A percentile compares a stretch with the other conserved stretches of the same genome.
Evolutionary conservation across 2,888 invertebrate species (phyloP).

Genomic region (Tethea ocularis): DNA sequence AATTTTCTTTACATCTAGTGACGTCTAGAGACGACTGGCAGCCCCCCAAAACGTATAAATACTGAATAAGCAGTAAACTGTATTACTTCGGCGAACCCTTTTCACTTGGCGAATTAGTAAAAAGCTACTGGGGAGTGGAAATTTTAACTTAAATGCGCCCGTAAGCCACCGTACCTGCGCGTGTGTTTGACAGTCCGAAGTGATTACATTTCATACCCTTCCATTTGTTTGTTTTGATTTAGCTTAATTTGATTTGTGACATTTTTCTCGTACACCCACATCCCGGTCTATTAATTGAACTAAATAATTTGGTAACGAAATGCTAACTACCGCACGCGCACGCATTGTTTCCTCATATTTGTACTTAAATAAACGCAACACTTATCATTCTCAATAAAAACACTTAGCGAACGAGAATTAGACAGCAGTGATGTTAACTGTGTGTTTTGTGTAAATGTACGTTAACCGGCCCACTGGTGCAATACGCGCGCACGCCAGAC

Average conservation of each 20-base stretch:
- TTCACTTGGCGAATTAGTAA: conserved; percentile 84
- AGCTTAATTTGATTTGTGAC: conserved; percentile 79
- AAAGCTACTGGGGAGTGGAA: conserved; percentile 83
- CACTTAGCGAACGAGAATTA: conserved; percentile 58
- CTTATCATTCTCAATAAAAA: conserved; percentile 52
- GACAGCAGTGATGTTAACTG: conserved; percentile 53
- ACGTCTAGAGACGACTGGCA: conserved; percentile 68
- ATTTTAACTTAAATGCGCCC: conserved; percentile 82
- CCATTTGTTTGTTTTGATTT: conserved; percentile 80
- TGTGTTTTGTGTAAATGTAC: conserved; percentile 42
- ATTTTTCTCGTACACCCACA: conserved; percentile 51
- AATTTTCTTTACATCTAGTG: conserved; percentile 71
- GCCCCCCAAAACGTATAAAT: conserved; percentile 79
- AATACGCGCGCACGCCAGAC: conserved; percentile 48
- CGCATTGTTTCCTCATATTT: neutral
- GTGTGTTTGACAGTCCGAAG: conserved; percentile 82
- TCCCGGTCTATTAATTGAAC: conserved; percentile 8
- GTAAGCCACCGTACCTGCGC: conserved; percentile 74
- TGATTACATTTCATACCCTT: conserved; percentile 79
- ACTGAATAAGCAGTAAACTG: conserved; percentile 84
- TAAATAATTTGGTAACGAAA: conserved; percentile 12
- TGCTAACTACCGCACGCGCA: neutral
- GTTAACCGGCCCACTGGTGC: conserved; percentile 49
- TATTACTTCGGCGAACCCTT: conserved; percentile 83
- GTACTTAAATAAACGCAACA: conserved; percentile 9